Conservation (phyloP, 2,113 vertebrate species). For the Raja brachyura region DNA sequence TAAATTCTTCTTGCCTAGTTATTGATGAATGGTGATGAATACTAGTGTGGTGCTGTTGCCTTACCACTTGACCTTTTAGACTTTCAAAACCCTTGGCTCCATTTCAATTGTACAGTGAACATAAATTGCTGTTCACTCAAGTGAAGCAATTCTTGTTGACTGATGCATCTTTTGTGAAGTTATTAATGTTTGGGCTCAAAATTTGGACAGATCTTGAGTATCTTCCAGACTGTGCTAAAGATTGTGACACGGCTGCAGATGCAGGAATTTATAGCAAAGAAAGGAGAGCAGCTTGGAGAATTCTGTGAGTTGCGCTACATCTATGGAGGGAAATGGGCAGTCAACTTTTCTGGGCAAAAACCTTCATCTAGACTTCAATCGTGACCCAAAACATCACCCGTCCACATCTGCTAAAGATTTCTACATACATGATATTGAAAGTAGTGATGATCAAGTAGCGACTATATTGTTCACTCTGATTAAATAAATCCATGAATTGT, state of each 20-base stretch:
- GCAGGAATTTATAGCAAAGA: too few relatives aligned
- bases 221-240: neutral
- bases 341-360: too few relatives aligned
- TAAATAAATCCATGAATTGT: neutral
- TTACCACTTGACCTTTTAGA: slow-evolving; percentile 49
- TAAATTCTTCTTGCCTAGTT: slow-evolving; percentile 52
- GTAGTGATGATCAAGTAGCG: neutral
- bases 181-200: slow-evolving; percentile 34
- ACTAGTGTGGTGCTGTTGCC: slow-evolving; percentile 41
- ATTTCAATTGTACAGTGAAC: slow-evolving; percentile 39
- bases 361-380: too few relatives aligned
- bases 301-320: too few relatives aligned
- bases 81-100: slow-evolving; percentile 36
- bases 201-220: neutral
- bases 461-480: neutral
- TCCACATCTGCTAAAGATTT: neutral
- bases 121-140: slow-evolving; percentile 43
- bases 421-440: neutral
- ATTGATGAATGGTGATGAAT: slow-evolving; percentile 47
- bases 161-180: slow-evolving; percentile 40
- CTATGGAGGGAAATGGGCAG: too few relatives aligned
- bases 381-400: too few relatives aligned
- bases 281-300: too few relatives aligned
- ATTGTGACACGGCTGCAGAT: too few relatives aligned
- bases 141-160: slow-evolving; percentile 38